Percentiles rank a stretch among this genome's conserved stretches.
phyloP scores from a whole-genome alignment of 2,797 vertebrate genomes.

The Monodelphis domestica region DNA sequence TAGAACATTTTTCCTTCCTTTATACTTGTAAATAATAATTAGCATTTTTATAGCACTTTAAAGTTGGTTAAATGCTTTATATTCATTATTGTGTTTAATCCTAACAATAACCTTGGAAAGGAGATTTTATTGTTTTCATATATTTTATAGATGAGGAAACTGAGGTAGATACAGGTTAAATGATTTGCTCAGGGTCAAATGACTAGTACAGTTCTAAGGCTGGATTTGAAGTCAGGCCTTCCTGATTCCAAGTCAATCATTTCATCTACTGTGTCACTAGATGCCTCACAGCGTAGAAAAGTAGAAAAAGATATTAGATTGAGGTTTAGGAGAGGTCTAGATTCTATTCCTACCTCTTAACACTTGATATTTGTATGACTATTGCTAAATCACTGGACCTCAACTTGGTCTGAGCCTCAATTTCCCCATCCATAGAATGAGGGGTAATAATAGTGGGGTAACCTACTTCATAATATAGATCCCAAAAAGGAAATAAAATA shows the following conservation, averaged over 20 bases:
- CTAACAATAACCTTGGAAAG: neutral
- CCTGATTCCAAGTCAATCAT: neutral
- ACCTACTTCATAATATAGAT: neutral
- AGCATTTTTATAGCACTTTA: neutral
- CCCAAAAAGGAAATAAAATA: rapidly evolving
- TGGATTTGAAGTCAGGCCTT: neutral
- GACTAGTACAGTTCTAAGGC: too few relatives aligned
- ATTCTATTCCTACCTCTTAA: neutral
- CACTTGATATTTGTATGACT: neutral
- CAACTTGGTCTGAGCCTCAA: neutral
- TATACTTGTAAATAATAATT: neutral
- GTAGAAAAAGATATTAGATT: neutral
- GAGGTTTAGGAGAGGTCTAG: neutral
- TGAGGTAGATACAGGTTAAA: neutral
- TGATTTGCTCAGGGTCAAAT: neutral
- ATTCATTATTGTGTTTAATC: neutral
- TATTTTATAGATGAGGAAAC: neutral
- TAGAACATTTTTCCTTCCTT: neutral
- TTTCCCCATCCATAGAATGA: neutral
- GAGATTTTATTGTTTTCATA: neutral
- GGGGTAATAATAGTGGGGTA: neutral
- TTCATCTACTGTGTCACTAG: neutral
- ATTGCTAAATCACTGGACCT: neutral
- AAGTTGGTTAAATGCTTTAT: neutral
- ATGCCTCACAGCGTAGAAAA: neutral